A percentile compares a stretch with the other conserved stretches of the same genome.
phyloP scores from a whole-genome alignment of 1,140 invertebrate species.

The Vanessa atalanta region DNA sequence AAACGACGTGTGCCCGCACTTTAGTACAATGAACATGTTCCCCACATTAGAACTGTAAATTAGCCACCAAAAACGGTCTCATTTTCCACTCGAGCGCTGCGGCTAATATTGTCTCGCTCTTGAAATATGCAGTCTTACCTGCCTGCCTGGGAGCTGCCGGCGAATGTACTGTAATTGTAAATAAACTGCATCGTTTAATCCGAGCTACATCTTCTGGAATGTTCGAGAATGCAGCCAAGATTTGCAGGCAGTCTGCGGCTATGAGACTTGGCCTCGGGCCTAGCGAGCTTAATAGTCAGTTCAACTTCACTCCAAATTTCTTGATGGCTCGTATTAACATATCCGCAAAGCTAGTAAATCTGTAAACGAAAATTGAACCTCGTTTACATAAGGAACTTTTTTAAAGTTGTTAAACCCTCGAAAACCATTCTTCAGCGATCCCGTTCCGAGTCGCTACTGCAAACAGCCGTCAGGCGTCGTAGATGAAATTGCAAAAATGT shows the following conservation, averaged over 20 bases:
- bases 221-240: slow-evolving; percentile 77
- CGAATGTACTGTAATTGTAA: slow-evolving; percentile 74
- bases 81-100: slow-evolving; percentile 70
- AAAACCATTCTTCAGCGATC: slow-evolving; percentile 54
- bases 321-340: slow-evolving; percentile 45
- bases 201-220: slow-evolving; percentile 75
- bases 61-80: slow-evolving; percentile 77
- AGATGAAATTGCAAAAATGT: slow-evolving; percentile 80
- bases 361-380: slow-evolving; percentile 62
- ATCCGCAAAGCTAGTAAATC: slow-evolving; percentile 40
- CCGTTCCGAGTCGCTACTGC: slow-evolving; percentile 49
- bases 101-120: slow-evolving; percentile 76
- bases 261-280: slow-evolving; percentile 71
- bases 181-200: slow-evolving; percentile 77
- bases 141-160: slow-evolving; percentile 54
- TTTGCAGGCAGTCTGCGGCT: slow-evolving; percentile 73
- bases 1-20: slow-evolving; percentile 51
- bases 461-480: slow-evolving; percentile 73
- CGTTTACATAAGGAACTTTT: slow-evolving; percentile 63
- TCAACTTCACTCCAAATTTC: slow-evolving; percentile 55
- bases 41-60: slow-evolving; percentile 73
- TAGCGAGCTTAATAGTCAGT: slow-evolving; percentile 65
- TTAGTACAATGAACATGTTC: slow-evolving; percentile 61
- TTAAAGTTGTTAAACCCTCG: slow-evolving; percentile 61
- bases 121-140: slow-evolving; percentile 77